A percentile compares a stretch with the other conserved stretches of the same genome.
Conservation (phyloP, 2,797 vertebrate species). For the Lepilemur septentrionalis region DNA sequence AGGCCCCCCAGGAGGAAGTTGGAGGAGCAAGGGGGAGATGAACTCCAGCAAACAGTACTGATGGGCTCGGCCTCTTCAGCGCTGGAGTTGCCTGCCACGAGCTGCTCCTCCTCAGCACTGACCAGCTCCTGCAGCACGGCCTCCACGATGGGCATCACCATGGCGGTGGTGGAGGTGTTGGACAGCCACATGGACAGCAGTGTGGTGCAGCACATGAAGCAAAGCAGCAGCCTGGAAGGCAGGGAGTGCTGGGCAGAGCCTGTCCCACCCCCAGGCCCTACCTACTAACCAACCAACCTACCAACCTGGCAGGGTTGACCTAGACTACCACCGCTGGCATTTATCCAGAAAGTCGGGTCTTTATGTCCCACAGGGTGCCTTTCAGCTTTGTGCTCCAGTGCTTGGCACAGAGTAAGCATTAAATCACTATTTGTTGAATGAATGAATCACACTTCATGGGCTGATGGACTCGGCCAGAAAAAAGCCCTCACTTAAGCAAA, state of each 20-base stretch:
- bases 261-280: no score
- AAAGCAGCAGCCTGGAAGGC: constrained; percentile 92
- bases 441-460: background rate
- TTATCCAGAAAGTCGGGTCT: background rate
- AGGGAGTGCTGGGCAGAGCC: background rate
- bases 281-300: no score
- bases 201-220: constrained; percentile 98
- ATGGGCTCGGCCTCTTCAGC: constrained; percentile 80
- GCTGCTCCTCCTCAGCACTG: constrained; percentile 89
- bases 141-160: constrained; percentile 99
- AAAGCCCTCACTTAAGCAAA: background rate
- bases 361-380: no score
- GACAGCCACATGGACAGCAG: constrained; percentile 99
- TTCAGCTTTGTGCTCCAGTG: background rate
- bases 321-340: fast-evolving
- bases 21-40: background rate
- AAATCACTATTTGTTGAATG: background rate
- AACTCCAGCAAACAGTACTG: constrained; percentile 77
- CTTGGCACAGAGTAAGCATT: background rate
- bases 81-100: constrained; percentile 62
- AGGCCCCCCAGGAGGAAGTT: background rate
- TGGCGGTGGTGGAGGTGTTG: constrained; percentile 98
- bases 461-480: background rate
- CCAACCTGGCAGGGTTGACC: fast-evolving
- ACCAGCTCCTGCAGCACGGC: constrained; percentile 97